Evolutionary conservation across 1,140 invertebrate genomes (phyloP).

Genomic region (Ladona fulva): DNA sequence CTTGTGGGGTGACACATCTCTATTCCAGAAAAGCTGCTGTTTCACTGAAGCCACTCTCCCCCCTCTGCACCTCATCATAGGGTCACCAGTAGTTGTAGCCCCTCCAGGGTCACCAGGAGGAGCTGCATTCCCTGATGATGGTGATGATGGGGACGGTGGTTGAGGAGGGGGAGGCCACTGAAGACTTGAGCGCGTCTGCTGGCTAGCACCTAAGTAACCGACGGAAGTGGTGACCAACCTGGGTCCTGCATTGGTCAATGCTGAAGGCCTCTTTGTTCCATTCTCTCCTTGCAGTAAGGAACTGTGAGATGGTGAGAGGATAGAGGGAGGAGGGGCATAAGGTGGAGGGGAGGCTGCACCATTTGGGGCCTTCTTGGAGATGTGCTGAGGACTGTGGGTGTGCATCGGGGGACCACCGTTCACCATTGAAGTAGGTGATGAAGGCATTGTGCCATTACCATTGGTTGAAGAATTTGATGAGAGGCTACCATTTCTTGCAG

Average conservation of each 20-base stretch:
- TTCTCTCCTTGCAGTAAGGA: not conserved
- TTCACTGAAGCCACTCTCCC: not conserved
- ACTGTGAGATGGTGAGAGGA: not conserved
- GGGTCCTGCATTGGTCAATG: constrained; percentile 32
- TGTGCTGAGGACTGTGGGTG: not conserved
- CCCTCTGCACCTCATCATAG: not conserved
- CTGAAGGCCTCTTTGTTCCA: not conserved
- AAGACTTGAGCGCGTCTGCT: not conserved
- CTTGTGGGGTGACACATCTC: constrained; percentile 51
- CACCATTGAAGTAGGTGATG: not conserved
- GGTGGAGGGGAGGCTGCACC: not conserved
- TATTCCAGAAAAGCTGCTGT: not conserved
- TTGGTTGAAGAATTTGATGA: not conserved
- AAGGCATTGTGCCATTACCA: not conserved
- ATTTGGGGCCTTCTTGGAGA: not conserved
- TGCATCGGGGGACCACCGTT: not conserved
- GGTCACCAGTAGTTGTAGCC: not conserved
- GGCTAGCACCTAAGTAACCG: constrained; percentile 35
- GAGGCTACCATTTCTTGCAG: constrained; percentile 20
- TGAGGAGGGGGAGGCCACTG: not conserved
- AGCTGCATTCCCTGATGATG: not conserved
- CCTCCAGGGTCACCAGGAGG: not conserved
- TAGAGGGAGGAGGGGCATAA: not conserved
- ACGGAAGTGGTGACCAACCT: constrained; percentile 47
- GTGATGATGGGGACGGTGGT: not conserved